These are phyloP conservation scores for Microcebus griseorufus DNA, from an alignment of 2,113 vertebrate genomes.

Conservation along the genomic window DNA sequence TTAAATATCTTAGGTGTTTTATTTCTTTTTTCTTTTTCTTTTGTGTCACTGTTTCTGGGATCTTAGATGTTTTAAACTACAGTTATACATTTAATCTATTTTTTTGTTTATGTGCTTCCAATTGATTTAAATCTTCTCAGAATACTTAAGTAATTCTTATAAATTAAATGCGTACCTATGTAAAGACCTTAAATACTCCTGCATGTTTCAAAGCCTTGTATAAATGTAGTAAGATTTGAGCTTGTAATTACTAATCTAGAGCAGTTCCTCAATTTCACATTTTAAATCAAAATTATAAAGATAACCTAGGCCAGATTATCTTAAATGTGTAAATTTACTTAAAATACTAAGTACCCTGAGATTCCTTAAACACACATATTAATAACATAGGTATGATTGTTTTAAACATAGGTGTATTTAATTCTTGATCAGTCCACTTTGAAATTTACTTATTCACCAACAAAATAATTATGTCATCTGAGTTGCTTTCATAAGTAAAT, in stretches of 20 bases:
- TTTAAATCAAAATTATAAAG: neutral
- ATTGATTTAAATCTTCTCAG: conserved; percentile 22
- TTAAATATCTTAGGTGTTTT: conserved; percentile 22
- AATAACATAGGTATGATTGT: neutral
- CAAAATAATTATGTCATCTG: neutral
- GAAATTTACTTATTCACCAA: neutral
- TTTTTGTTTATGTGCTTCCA: neutral
- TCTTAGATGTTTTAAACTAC: neutral
- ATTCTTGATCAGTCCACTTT: neutral
- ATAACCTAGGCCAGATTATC: neutral
- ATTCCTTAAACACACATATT: conserved; percentile 23
- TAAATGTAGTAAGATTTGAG: neutral
- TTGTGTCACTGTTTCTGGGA: too few species aligned
- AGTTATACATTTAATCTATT: conserved; percentile 12
- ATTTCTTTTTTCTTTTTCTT: neutral
- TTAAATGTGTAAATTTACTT: conserved; percentile 15
- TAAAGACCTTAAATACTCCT: neutral
- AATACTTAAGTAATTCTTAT: neutral
- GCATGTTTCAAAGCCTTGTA: conserved; percentile 5
- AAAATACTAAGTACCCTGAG: neutral
- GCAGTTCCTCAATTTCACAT: neutral
- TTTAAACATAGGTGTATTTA: conserved; percentile 13
- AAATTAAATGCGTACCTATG: neutral
- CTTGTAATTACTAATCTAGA: neutral
- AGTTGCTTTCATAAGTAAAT: neutral